A percentile compares a stretch with the other conserved stretches of the same genome.
Conservation (phyloP, 1,140 invertebrate genomes). For the Pachyrhynchus sulphureomaculatus region DNA sequence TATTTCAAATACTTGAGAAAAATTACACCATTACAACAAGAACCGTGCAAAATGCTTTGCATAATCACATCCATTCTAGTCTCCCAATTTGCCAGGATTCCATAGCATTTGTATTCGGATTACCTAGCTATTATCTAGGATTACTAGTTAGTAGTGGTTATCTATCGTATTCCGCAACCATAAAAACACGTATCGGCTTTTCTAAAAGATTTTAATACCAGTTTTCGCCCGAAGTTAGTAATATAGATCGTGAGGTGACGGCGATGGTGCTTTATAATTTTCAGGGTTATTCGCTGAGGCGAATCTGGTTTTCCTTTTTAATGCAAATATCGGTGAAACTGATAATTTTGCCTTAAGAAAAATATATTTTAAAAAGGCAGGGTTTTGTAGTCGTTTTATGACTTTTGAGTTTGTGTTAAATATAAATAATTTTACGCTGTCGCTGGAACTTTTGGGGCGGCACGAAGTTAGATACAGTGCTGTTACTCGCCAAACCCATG, state of each 20-base stretch:
- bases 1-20: no score
- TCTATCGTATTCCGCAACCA: constrained; percentile 1
- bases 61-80: constrained; percentile 21
- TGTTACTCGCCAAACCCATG: no score
- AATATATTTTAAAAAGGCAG: no score
- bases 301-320: neutral
- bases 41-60: constrained; percentile 8
- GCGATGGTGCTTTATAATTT: constrained; percentile 19
- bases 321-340: no score
- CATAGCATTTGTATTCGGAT: constrained; percentile 6
- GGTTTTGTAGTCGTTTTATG: no score
- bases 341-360: no score
- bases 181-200: constrained; percentile 11
- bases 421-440: no score
- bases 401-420: no score
- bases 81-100: constrained; percentile 10
- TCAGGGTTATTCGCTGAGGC: neutral
- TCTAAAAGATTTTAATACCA: constrained; percentile 20
- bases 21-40: no score
- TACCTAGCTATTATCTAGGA: constrained; percentile 4
- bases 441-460: no score
- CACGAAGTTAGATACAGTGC: no score
- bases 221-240: constrained; percentile 19
- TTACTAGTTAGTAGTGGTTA: constrained; percentile 16
- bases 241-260: constrained; percentile 27